Evolutionary conservation across 2,797 vertebrate genomes (phyloP), one percentile per base, ranked within the genome.

Genomic region (Coranthus polyacanthus): DNA sequence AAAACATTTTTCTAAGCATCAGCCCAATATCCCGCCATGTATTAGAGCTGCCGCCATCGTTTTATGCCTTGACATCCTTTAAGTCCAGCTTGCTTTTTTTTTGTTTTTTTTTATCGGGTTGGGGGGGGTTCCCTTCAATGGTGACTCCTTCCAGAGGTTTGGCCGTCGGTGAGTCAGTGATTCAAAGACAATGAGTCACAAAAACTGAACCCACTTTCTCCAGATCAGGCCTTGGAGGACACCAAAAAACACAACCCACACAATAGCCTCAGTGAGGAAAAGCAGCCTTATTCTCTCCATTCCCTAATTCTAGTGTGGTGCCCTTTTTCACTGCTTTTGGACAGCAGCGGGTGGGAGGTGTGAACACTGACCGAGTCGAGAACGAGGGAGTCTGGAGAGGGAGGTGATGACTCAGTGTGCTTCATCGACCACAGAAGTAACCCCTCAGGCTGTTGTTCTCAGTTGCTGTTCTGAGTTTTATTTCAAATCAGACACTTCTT

Each of bases 321-420:
- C 46, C 49, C 62, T 69, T 63, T 42, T 69, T 80, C 52, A 2
- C 58, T 78, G 54, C 52, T 54, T 22, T 62, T 80, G 66, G 72
- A 75, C 61, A 16, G 32, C 18, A 42, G 38, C 12, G 44, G 65
- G 58, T 46, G 70, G 54, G 79, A 73, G 66, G 77, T 69, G 78
- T 71, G 57, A 87, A 80, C 68, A 39, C 66, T 32, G 50, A 66
- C 65, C 1, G 32, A 54, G 58, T 55, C 12, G 4, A 56, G 34
- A 59, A 42, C 20, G 51, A 66, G 58, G 72, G 43, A 24, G n/a
- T 42, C 63, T 36, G 26, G 52, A 59, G 67, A 75, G 64, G 69
- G 64, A 41, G 74, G 46, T 12, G 65, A 62, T 90, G 84, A 87
- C 82, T 89, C 76, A 82, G 4, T 58, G 66, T 51, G 59, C 67